A percentile compares a stretch with the other conserved stretches of the same genome.
phyloP scores from a whole-genome alignment of 1,140 invertebrate genomes.

The Laodelphax striatellus region DNA sequence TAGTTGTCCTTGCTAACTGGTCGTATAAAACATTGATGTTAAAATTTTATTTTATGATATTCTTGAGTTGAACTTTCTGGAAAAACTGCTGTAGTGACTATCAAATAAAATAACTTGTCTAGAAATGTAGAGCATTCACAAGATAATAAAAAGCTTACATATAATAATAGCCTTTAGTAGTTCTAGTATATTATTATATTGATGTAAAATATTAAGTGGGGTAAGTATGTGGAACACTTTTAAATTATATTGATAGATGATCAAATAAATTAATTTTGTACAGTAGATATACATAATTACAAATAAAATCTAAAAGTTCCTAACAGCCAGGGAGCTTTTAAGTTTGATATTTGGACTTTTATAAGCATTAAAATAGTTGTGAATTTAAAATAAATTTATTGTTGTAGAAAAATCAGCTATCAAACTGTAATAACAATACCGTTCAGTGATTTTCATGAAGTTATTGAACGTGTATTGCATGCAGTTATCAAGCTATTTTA shows the following conservation, averaged over 20 bases:
- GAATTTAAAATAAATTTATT: too few relatives aligned
- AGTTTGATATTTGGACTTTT: too few relatives aligned
- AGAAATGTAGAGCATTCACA: too few relatives aligned
- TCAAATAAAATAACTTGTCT: neutral
- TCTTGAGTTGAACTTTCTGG: neutral
- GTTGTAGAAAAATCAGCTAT: too few relatives aligned
- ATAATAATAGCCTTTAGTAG: neutral
- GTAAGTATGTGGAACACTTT: neutral
- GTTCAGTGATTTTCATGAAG: too few relatives aligned
- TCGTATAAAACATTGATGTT: neutral
- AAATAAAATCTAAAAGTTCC: neutral
- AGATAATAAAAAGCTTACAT: too few relatives aligned
- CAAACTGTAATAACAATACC: too few relatives aligned
- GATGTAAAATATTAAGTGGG: neutral
- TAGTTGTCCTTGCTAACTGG: neutral
- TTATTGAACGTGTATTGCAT: too few relatives aligned
- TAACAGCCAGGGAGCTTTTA: constrained; percentile 1
- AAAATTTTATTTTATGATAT: neutral
- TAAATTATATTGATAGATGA: neutral
- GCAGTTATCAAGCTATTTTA: too few relatives aligned
- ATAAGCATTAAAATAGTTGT: too few relatives aligned
- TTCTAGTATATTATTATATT: neutral
- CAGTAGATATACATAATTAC: neutral
- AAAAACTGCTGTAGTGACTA: constrained; percentile 3
- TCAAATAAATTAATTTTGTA: neutral